These are phyloP conservation scores for Paradoxurus hermaphroditus DNA, from an alignment of 2,113 vertebrate species.

Conservation along the genomic window DNA sequence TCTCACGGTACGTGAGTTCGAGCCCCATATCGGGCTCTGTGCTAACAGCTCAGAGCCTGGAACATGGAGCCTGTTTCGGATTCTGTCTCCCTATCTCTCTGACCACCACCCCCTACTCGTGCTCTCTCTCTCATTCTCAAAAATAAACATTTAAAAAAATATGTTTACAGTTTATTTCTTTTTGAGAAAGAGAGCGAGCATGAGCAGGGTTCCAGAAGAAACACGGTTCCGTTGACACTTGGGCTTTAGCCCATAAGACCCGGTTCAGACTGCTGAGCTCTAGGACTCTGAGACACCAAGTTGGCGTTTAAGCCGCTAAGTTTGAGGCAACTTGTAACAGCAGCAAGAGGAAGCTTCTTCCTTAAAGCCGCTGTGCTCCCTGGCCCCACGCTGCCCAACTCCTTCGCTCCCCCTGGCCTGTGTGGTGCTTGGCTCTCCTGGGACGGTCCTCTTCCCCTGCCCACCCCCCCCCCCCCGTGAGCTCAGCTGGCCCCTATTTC, in stretches of 20 bases:
- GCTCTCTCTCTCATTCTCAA: too few species aligned
- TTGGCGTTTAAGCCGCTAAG: not conserved
- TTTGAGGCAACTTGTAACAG: not conserved
- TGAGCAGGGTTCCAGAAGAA: not conserved
- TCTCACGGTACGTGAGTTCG: too few species aligned
- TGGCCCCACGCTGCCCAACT: too few species aligned
- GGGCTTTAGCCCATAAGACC: not conserved
- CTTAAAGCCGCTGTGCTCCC: not conserved
- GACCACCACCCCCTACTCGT: too few species aligned
- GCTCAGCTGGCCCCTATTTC: not conserved
- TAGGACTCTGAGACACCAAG: not conserved
- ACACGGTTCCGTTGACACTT: not conserved
- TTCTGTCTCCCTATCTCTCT: too few species aligned
- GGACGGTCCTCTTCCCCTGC: not conserved
- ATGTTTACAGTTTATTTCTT: too few species aligned
- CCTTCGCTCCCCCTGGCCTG: not conserved
- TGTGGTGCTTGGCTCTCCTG: not conserved
- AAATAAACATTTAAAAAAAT: too few species aligned
- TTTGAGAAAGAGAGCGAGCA: too few species aligned
- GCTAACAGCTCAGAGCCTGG: too few species aligned
- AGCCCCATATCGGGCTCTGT: rapidly evolving
- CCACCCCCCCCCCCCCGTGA: not conserved
- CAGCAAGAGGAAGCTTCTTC: not conserved
- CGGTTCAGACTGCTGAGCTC: not conserved
- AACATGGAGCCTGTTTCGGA: too few species aligned